phyloP scores from a whole-genome alignment of 2,888 invertebrate species.

The Disparrhopalites patrizii region DNA sequence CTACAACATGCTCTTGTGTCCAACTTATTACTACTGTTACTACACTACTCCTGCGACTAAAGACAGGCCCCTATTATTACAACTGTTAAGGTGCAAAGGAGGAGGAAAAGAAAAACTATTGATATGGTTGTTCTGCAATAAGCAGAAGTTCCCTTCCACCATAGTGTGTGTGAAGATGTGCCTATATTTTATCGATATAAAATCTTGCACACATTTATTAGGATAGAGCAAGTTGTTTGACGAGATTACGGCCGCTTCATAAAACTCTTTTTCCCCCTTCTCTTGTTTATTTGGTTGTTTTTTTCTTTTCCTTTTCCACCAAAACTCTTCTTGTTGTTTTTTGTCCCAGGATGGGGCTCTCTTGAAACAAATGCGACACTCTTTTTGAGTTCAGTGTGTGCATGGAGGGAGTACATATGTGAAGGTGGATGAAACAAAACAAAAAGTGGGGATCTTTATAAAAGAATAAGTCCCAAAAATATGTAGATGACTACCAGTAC shows the following conservation, averaged over 20 bases:
- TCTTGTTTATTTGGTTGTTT: too few relatives aligned
- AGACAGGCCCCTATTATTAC: too few relatives aligned
- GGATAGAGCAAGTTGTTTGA: conserved; percentile 36
- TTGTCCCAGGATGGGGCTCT: conserved; percentile 15
- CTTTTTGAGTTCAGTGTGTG: too few relatives aligned
- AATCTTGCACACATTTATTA: conserved; percentile 39
- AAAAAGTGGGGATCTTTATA: too few relatives aligned
- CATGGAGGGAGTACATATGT: too few relatives aligned
- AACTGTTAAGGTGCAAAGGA: too few relatives aligned
- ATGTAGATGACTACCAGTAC: too few relatives aligned
- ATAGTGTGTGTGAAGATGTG: neutral
- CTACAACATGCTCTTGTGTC: neutral
- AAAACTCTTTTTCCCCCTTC: conserved; percentile 29
- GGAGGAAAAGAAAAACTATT: too few relatives aligned
- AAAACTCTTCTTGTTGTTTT: conserved; percentile 7
- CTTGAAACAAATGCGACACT: conserved; percentile 23
- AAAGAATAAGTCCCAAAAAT: too few relatives aligned
- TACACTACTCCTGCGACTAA: too few relatives aligned
- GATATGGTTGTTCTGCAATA: neutral
- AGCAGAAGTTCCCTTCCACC: neutral
- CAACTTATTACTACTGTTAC: too few relatives aligned
- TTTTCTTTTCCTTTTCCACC: neutral
- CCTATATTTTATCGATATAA: conserved; percentile 29
- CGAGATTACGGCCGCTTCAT: conserved; percentile 35
- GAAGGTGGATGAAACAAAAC: too few relatives aligned